Conservation (phyloP, 1,140 invertebrate genomes). For the Gonioctena quinquepunctata region DNA sequence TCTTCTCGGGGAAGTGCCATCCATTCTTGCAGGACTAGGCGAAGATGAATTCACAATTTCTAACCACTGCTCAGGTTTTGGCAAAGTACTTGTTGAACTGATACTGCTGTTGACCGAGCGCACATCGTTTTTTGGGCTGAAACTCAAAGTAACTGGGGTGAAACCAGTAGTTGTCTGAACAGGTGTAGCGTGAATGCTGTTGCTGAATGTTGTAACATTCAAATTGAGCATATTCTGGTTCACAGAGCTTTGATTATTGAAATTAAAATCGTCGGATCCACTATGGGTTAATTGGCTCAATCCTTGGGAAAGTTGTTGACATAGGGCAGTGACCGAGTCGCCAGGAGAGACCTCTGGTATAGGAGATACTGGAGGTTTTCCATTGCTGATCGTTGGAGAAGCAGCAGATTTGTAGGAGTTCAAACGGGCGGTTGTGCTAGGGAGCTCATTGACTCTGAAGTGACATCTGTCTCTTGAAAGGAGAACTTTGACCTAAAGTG, state of each 20-base stretch:
- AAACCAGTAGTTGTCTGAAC: conserved; percentile 29
- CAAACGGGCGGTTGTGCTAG: conserved; percentile 87
- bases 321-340: conserved; percentile 83
- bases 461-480: conserved; percentile 95
- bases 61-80: conserved; percentile 78
- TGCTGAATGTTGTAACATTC: conserved; percentile 47
- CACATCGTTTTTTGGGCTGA: conserved; percentile 50
- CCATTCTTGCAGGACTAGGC: conserved; percentile 47
- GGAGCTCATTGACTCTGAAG: conserved; percentile 90
- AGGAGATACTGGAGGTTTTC: conserved; percentile 66
- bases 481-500: conserved; percentile 80
- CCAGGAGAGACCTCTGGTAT: conserved; percentile 73
- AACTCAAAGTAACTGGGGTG: conserved; percentile 54
- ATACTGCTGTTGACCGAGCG: conserved; percentile 31
- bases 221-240: conserved; percentile 59
- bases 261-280: conserved; percentile 66
- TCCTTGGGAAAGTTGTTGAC: conserved; percentile 84
- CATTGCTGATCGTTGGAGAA: conserved; percentile 38
- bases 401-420: conserved; percentile 58
- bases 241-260: conserved; percentile 61
- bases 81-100: conserved; percentile 57
- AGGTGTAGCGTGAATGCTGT: conserved; percentile 40
- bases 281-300: conserved; percentile 76
- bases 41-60: conserved; percentile 66
- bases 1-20: conserved; percentile 56